These are phyloP conservation scores for Yponomeuta evonymella DNA, from an alignment of 2,888 invertebrate species.

Conservation along the genomic window DNA sequence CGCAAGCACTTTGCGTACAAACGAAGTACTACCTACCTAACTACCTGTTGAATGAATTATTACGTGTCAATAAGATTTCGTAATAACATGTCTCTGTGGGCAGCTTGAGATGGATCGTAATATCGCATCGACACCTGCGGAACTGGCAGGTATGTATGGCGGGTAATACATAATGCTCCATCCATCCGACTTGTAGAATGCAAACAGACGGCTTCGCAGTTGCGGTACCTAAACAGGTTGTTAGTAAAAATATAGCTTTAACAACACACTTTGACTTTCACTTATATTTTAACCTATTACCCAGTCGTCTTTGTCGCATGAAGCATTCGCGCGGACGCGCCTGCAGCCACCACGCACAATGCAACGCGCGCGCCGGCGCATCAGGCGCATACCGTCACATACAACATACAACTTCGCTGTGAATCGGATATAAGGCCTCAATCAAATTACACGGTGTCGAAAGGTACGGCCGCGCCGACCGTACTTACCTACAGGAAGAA, in stretches of 20 bases:
- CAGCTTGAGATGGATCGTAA: neutral
- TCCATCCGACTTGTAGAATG: conserved; percentile 8
- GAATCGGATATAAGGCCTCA: neutral
- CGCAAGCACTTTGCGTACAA: neutral
- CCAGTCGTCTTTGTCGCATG: conserved; percentile 1
- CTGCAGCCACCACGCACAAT: neutral
- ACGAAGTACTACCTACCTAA: neutral
- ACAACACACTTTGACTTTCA: conserved; percentile 10
- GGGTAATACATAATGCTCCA: neutral
- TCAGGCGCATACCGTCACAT: neutral
- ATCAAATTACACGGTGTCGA: neutral
- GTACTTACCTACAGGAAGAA: neutral
- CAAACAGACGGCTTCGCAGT: conserved; percentile 4
- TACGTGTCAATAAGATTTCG: conserved; percentile 10
- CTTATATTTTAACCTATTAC: conserved; percentile 10
- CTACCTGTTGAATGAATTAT: neutral
- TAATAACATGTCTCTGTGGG: neutral
- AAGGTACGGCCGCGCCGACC: neutral
- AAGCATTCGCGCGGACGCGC: neutral
- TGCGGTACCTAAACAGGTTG: conserved; percentile 11
- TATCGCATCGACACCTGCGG: neutral
- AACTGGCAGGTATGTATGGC: neutral
- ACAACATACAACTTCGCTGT: neutral
- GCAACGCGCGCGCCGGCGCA: neutral
- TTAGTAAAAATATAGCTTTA: conserved; percentile 5